Conservation (phyloP, 2,797 vertebrate genomes). For the Bucorvus abyssinicus region DNA sequence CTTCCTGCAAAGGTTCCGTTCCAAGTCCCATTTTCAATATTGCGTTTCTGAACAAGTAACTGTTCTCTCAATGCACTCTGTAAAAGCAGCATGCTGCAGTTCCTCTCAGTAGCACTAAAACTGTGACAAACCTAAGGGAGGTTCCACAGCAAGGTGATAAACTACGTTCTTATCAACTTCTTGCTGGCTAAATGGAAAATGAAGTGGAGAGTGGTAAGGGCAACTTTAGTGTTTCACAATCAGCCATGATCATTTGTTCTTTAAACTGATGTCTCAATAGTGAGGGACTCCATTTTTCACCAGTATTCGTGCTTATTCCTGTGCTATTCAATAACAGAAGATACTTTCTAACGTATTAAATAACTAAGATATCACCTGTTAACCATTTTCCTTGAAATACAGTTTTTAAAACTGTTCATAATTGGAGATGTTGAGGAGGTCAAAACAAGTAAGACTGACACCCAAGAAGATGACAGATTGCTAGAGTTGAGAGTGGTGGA, state of each 20-base stretch:
- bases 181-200: background rate
- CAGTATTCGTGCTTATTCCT: background rate
- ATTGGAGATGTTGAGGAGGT: background rate
- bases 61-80: background rate
- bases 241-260: background rate
- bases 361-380: background rate
- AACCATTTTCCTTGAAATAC: background rate
- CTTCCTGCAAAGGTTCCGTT: background rate
- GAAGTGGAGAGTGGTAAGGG: background rate
- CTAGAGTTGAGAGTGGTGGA: background rate
- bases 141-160: background rate
- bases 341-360: background rate
- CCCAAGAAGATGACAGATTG: background rate
- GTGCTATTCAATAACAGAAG: background rate
- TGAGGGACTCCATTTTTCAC: background rate
- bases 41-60: background rate
- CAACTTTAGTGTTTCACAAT: background rate
- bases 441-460: background rate
- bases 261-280: background rate
- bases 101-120: conserved; percentile 3
- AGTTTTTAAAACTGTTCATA: background rate
- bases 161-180: background rate
- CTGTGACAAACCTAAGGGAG: background rate
- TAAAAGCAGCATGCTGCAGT: background rate
- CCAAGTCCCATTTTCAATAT: background rate